phyloP scores from a whole-genome alignment of 2,888 invertebrate genomes.

The Eristalis arbustorum region DNA sequence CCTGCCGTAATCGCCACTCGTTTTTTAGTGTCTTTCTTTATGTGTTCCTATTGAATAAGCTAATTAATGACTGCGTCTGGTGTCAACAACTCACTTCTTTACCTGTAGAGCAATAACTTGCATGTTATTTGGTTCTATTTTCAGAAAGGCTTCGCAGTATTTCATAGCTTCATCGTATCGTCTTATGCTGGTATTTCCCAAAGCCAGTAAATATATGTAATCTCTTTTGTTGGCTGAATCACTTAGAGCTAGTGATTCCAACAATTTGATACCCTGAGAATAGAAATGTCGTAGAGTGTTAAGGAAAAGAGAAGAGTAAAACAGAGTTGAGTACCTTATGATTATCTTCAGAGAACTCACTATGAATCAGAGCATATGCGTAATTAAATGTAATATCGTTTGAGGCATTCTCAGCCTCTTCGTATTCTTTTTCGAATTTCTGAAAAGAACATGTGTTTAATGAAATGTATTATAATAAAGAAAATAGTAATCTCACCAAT shows the following conservation, averaged over 20 bases:
- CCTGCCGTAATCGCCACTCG: neutral
- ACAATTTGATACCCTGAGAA: conserved; percentile 78
- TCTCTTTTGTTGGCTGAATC: conserved; percentile 92
- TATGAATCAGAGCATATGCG: neutral
- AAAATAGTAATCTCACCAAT: neutral
- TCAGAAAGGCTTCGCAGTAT: conserved; percentile 90
- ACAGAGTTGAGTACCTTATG: neutral
- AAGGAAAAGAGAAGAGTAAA: neutral
- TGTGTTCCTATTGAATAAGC: neutral
- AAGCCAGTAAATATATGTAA: conserved; percentile 96
- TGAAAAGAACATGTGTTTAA: neutral
- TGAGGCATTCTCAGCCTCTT: neutral
- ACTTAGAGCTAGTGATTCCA: conserved; percentile 90
- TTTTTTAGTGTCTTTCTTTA: neutral
- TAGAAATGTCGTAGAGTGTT: neutral
- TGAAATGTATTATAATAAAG: neutral
- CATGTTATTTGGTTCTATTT: conserved; percentile 92
- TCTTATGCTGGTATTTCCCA: conserved; percentile 95
- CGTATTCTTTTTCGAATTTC: neutral
- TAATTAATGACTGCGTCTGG: neutral
- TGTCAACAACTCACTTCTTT: conserved; percentile 24
- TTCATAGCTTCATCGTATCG: conserved; percentile 92
- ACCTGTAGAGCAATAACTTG: conserved; percentile 91
- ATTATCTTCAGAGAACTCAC: neutral
- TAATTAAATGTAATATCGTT: neutral